These are phyloP conservation scores for Drosophila vallismaia DNA, from an alignment of 2,888 invertebrate genomes.

Conservation along the genomic window DNA sequence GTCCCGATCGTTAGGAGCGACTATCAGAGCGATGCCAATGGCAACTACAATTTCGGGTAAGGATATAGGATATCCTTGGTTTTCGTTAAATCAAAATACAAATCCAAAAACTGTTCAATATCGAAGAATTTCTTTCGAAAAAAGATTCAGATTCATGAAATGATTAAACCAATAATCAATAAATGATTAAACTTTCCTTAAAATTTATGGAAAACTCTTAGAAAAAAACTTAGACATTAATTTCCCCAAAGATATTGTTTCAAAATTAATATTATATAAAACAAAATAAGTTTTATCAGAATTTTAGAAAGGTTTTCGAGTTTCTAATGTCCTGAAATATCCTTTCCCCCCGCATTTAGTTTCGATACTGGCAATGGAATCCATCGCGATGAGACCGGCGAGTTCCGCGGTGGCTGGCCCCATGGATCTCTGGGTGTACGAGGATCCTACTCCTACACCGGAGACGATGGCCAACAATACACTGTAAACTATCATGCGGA, in stretches of 20 bases:
- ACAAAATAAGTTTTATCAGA: no score
- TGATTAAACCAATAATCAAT: no score
- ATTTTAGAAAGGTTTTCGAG: no score
- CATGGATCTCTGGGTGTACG: slow-evolving; percentile 86
- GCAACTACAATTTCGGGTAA: slow-evolving; percentile 88
- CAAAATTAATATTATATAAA: no score
- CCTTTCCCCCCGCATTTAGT: slow-evolving; percentile 60
- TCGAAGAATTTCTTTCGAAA: no score
- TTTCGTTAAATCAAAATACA: not conserved
- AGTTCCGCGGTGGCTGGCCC: slow-evolving; percentile 86
- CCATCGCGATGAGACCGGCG: slow-evolving; percentile 85
- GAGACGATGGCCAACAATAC: slow-evolving; percentile 87
- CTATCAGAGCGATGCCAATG: slow-evolving; percentile 87
- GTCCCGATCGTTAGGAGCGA: slow-evolving; percentile 87
- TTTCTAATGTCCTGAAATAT: slow-evolving; percentile 32
- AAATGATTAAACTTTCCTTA: no score
- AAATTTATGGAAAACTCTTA: no score
- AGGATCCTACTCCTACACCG: slow-evolving; percentile 87
- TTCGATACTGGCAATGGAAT: slow-evolving; percentile 89
- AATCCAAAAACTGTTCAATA: not conserved
- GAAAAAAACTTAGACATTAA: no score
- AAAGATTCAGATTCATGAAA: no score
- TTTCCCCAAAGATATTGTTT: no score
- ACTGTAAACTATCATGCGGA: slow-evolving; percentile 89
- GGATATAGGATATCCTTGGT: slow-evolving; percentile 29